Base-by-base conservation (phyloP, 2,113 vertebrate genomes). In the Notiomystis cincta region DNA sequence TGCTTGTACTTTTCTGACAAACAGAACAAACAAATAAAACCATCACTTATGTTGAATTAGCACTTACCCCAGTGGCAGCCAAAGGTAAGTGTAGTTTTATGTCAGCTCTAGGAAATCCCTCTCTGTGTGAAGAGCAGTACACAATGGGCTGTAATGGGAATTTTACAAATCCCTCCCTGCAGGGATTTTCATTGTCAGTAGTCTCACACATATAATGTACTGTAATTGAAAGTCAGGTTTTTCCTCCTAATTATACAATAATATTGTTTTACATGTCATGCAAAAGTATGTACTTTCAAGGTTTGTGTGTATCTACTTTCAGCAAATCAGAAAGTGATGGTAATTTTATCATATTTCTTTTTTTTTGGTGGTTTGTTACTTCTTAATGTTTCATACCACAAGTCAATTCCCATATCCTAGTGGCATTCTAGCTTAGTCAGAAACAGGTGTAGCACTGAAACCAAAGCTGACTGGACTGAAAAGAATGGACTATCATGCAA, bases 141-240 rank as follows among this genome's bases (percentile, higher is more conserved):
- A 87, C 77, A 90, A 82, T 58, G 81, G 80, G 9, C 56, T 93
- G 45, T 94, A 95, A 94, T 93, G 67, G 64, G 94, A 95, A 81
- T 95, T 96, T 93, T 95, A 88, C 85, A 96, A 95, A 97, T 95
- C 62, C 53, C 16, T 95, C 95, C 69, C 94, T 92, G 91, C 89
- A 75, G 91, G 95, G 51, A 57, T 94, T 91, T 95, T 17, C 51
- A 15, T 51, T 95, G 70, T 77, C 60, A 48, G n/a, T 67, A 54
- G 73, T 82, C 70, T 95, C 60, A 40, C 5, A 45, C 84, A 17
- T 81, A 66, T 25, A 93, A 87, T 80, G 37, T 47, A 22, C 56
- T 20, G 14, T 90, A 96, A 96, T 87, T 94, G 87, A 95, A 94
- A 78, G 47, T 76, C 33, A 50, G n/a, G 9, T 6, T 54, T 75